Evolutionary conservation across 2,113 vertebrate genomes (phyloP), one percentile per base, ranked within the genome.

Genomic region (Alligator mississippiensis): DNA sequence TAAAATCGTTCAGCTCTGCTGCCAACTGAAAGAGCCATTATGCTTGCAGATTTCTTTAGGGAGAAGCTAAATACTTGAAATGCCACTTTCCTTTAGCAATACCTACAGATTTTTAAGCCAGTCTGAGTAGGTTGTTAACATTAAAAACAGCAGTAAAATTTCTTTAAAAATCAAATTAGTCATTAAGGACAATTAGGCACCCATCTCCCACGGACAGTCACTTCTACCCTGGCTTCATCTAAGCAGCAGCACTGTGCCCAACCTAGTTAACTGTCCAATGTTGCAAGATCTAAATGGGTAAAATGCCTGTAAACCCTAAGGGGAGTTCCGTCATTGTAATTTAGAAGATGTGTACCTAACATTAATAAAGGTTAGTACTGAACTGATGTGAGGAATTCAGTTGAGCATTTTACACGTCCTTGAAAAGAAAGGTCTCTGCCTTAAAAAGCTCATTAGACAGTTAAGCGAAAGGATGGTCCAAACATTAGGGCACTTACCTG

Each of bases 11-110:
- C 34, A 47, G 34, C 21, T 74, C 87, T 82, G 21, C 90, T 87
- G 90, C 92, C 91, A 93, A 91, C 24, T 0, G 91, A 93, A 91
- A 58, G 55, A 90, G 70, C 81, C 92, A 89, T 96, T 91, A 90
- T 34, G 88, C 15, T 83, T 90, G 60, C 88, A 94, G 77, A 96
- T 83, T 90, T 94, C 88, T 89, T 83, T 47, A 85, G 86, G 82
- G 91, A 92, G 62, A 94, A 87, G 82, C 17, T 87, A 84, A 90
- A 38, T 28, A 94, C 77, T 95, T 80, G 78, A 66, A 87, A 77
- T 76, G 80, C 62, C 61, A 54, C 28, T 80, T 47, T 66, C 34
- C 24, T 24, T 47, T 89, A 95, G 22, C n/a, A 79, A 54, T 57
- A 47, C 17, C 77, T n/a, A 81, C 13, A 79, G 4, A 21, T 68